Conservation (phyloP, 2,797 vertebrate species). For the Anas flavirostris region DNA sequence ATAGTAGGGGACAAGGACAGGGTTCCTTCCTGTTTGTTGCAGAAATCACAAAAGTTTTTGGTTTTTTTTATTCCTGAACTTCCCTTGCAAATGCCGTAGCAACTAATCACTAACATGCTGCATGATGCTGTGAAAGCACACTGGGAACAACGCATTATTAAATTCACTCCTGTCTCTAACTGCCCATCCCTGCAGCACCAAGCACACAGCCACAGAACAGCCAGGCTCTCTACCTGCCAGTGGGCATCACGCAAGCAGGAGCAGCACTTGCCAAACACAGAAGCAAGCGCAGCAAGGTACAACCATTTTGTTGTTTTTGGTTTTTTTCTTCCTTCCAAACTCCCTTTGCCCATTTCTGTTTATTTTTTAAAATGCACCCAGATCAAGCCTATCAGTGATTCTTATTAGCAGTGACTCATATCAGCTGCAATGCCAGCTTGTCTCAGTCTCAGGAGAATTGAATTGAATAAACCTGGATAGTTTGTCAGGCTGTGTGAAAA, state of each 20-base stretch:
- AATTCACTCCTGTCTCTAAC: not conserved
- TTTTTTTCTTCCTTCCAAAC: not conserved
- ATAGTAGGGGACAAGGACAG: not conserved
- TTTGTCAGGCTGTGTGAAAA: not conserved
- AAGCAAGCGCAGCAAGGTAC: not conserved
- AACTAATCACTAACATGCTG: not conserved
- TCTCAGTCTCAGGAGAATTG: not conserved
- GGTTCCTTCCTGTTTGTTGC: not conserved
- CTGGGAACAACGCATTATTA: not conserved
- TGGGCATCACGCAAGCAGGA: not conserved
- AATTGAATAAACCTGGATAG: not conserved
- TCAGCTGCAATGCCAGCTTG: not conserved
- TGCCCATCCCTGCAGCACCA: not conserved
- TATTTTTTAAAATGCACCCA: not conserved
- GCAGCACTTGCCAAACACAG: not conserved
- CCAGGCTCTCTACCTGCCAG: not conserved
- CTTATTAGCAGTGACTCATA: slow-evolving; percentile 2
- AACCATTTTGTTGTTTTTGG: not conserved
- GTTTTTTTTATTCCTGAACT: not conserved
- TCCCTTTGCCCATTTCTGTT: not conserved
- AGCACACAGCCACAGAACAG: accelerated
- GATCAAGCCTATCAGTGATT: not conserved
- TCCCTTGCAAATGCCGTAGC: not conserved
- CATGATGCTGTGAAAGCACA: not conserved
- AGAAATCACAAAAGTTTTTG: not conserved